A percentile compares a stretch with the other conserved stretches of the same genome.
Conservation (phyloP, 2,888 invertebrate genomes). For the Euplexia lucipara region DNA sequence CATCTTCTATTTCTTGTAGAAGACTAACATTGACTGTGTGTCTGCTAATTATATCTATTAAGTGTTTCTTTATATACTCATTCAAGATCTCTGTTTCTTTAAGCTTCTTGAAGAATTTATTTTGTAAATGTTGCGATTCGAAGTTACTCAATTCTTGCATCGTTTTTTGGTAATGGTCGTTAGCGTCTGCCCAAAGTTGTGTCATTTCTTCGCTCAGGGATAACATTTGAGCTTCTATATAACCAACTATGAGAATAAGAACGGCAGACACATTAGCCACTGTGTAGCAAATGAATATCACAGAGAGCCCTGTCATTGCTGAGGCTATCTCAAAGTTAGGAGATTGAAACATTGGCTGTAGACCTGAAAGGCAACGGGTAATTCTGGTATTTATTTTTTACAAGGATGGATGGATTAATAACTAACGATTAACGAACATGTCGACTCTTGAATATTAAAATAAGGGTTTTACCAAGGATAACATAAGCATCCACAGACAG, state of each 20-base stretch:
- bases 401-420: too few species aligned
- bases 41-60: conserved; percentile 68
- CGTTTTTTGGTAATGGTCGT: conserved; percentile 34
- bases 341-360: conserved; percentile 76
- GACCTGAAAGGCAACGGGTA: conserved; percentile 70
- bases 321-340: conserved; percentile 78
- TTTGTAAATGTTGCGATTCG: conserved; percentile 10
- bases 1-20: conserved; percentile 67
- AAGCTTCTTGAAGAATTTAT: conserved; percentile 3
- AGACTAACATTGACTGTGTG: conserved; percentile 71
- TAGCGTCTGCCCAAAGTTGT: conserved; percentile 73
- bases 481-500: conserved; percentile 69
- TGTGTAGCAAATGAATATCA: conserved; percentile 67
- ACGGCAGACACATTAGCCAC: conserved; percentile 72
- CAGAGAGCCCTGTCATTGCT: conserved; percentile 49
- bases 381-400: too few species aligned
- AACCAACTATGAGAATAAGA: conserved; percentile 73
- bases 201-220: conserved; percentile 74
- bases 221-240: conserved; percentile 77
- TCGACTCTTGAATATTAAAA: not conserved
- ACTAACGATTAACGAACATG: too few species aligned
- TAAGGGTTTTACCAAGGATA: conserved; percentile 68
- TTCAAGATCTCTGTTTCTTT: conserved; percentile 65
- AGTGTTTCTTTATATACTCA: conserved; percentile 64
- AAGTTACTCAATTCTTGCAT: conserved; percentile 13